Conservation (phyloP, 2,113 vertebrate species). For the Chamaea fasciata region DNA sequence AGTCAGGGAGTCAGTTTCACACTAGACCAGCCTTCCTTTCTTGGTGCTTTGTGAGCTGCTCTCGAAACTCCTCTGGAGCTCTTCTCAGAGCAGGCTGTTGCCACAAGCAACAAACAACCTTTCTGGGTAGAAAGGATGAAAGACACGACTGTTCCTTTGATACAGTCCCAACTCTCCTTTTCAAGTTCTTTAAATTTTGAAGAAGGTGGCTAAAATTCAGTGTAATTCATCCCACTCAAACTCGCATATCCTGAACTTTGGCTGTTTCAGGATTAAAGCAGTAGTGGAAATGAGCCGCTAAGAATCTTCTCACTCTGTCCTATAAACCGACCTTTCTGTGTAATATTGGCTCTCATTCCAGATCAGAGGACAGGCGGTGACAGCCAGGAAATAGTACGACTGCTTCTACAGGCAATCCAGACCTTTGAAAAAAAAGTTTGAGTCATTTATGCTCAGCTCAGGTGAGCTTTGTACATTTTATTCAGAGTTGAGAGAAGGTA, state of each 20-base stretch:
- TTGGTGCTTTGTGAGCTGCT: background rate
- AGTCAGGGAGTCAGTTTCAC: background rate
- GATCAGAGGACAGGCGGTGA: constrained; percentile 89
- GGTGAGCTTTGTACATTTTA: constrained; percentile 58
- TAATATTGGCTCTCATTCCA: constrained; percentile 22
- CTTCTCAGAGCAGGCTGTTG: background rate
- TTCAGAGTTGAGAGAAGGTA: background rate
- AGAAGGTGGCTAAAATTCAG: background rate
- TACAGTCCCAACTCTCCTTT: background rate
- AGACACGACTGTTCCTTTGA: background rate
- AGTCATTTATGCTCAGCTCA: constrained; percentile 93
- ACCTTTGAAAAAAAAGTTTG: constrained; percentile 90
- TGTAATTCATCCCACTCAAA: background rate
- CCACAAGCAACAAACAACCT: background rate
- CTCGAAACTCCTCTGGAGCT: too few relatives aligned
- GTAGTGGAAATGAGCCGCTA: background rate
- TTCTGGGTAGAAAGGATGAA: background rate
- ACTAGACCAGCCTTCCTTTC: background rate
- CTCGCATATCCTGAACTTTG: background rate
- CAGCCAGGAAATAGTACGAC: constrained; percentile 87
- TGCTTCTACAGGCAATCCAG: constrained; percentile 91
- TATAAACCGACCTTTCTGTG: background rate
- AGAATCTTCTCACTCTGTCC: background rate
- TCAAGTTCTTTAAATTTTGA: background rate
- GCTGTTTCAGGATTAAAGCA: background rate